Percentiles rank a stretch among this genome's conserved stretches.
Evolutionary conservation across 2,888 invertebrate genomes (phyloP).

Genomic region (Acanthosoma haemorrhoidale): DNA sequence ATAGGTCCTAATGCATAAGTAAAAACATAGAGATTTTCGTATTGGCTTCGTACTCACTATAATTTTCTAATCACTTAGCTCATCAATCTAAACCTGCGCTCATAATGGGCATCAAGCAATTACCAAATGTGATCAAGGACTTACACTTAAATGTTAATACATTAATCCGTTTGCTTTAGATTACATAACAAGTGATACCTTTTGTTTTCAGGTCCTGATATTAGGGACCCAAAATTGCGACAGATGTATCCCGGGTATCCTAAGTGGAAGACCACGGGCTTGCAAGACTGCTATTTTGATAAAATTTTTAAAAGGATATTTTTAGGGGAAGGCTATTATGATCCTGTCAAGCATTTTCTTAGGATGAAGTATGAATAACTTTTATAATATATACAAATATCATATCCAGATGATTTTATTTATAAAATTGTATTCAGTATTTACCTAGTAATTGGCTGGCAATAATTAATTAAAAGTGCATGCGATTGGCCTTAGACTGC

Average conservation of each 20-base stretch:
- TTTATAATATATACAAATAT: not conserved
- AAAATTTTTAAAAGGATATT: conserved; percentile 48
- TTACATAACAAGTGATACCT: not conserved
- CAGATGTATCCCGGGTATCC: conserved; percentile 45
- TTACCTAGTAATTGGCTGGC: not conserved
- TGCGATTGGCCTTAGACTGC: no score
- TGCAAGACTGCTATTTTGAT: conserved; percentile 50
- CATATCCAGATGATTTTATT: no score
- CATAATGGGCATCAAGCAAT: no score
- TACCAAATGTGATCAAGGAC: no score
- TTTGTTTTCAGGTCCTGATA: conserved; percentile 20
- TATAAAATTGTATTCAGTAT: not conserved
- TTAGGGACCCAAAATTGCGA: conserved; percentile 41
- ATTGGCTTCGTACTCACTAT: no score
- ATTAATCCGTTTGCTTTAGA: no score
- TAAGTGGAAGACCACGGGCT: conserved; percentile 46
- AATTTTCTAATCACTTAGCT: no score
- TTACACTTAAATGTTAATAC: no score
- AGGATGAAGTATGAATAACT: not conserved
- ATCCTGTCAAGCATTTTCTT: not conserved
- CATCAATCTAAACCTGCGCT: no score
- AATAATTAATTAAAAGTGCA: no score
- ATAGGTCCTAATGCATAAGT: no score
- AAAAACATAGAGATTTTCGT: no score
- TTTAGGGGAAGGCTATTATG: conserved; percentile 45